phyloP scores from a whole-genome alignment of 2,888 invertebrate genomes.

The Dugesia japonica region DNA sequence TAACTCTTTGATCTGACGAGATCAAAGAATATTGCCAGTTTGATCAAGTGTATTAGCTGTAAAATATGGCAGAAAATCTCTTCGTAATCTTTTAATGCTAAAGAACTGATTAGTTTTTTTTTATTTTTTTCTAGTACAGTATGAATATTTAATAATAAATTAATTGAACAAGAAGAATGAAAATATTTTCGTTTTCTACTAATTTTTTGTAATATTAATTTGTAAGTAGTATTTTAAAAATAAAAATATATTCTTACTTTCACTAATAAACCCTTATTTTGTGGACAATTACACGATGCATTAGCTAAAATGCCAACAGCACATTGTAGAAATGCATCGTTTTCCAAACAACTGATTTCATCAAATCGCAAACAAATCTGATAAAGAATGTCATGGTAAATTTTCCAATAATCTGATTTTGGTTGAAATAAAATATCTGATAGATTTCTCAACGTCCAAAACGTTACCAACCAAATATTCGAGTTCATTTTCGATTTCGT shows the following conservation, averaged over 20 bases:
- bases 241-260: background rate
- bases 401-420: slow-evolving; percentile 7
- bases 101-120: background rate
- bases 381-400: slow-evolving; percentile 9
- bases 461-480: slow-evolving; percentile 7
- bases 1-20: slow-evolving; percentile 16
- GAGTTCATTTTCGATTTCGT: background rate
- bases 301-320: background rate
- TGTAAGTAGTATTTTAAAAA: too few species aligned
- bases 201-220: too few species aligned
- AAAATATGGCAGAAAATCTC: slow-evolving; percentile 20
- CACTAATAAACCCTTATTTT: slow-evolving; percentile 2
- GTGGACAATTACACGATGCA: background rate
- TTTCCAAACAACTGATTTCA: background rate
- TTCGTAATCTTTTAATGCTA: background rate
- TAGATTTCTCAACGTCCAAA: background rate
- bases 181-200: too few species aligned
- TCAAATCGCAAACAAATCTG: background rate
- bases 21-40: slow-evolving; percentile 8
- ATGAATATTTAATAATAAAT: too few species aligned
- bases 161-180: too few species aligned
- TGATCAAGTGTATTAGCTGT: slow-evolving; percentile 20
- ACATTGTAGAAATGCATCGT: background rate
- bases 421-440: slow-evolving; percentile 11
- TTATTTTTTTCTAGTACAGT: too few species aligned